A percentile compares a stretch with the other conserved stretches of the same genome.
phyloP scores from a whole-genome alignment of 1,140 invertebrate species.

The Mylabris phalerata region DNA sequence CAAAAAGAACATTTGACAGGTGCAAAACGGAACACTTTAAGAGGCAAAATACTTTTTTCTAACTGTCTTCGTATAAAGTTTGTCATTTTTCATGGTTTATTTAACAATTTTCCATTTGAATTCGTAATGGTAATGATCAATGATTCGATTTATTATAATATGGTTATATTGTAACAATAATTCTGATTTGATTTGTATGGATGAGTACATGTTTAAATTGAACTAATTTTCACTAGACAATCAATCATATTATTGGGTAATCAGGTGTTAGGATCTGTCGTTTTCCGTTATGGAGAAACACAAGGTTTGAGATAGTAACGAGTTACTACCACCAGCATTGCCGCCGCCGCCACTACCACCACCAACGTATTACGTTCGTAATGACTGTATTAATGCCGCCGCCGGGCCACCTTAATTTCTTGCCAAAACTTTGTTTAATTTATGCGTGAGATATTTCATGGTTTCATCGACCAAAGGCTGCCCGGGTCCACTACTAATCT shows the following conservation, averaged over 20 bases:
- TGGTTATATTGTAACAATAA: too few relatives aligned
- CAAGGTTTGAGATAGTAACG: neutral
- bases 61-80: too few relatives aligned
- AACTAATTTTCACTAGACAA: slow-evolving; percentile 23
- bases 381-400: slow-evolving; percentile 33
- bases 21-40: too few relatives aligned
- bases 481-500: neutral
- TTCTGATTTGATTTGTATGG: too few relatives aligned
- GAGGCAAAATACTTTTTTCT: too few relatives aligned
- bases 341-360: too few relatives aligned
- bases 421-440: slow-evolving; percentile 35
- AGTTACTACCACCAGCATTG: neutral
- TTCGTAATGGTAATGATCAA: too few relatives aligned
- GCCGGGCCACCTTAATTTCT: slow-evolving; percentile 29
- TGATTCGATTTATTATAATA: too few relatives aligned
- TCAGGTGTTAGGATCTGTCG: slow-evolving; percentile 22
- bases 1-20: too few relatives aligned
- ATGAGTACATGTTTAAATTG: slow-evolving; percentile 5
- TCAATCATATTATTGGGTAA: slow-evolving; percentile 23
- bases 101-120: too few relatives aligned
- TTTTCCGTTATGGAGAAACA: neutral
- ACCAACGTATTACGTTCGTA: slow-evolving; percentile 2
- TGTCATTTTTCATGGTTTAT: too few relatives aligned
- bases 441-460: slow-evolving; percentile 32
- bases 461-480: slow-evolving; percentile 17